A percentile compares a stretch with the other conserved stretches of the same genome.
These are phyloP conservation scores for Geothlypis trichas DNA, from an alignment of 2,113 vertebrate genomes.

Conservation along the genomic window DNA sequence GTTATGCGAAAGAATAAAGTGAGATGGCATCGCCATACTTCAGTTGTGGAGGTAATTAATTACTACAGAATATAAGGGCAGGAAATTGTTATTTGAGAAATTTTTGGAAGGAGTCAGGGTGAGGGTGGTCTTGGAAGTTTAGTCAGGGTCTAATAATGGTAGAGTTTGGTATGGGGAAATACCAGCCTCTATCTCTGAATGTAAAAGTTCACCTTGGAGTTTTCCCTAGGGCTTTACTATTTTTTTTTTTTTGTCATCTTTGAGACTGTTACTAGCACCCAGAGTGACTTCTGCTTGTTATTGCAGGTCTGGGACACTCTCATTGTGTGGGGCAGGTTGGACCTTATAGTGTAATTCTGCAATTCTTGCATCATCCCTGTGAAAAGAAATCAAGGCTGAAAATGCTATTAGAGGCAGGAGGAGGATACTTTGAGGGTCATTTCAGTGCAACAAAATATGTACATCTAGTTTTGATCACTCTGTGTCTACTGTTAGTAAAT, in stretches of 20 bases:
- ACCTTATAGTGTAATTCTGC: background rate
- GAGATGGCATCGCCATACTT: background rate
- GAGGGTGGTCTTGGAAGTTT: background rate
- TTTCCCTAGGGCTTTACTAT: background rate
- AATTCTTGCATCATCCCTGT: background rate
- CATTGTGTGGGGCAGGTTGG: background rate
- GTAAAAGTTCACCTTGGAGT: background rate
- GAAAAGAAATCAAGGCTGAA: background rate
- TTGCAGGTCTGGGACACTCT: background rate
- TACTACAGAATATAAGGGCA: background rate
- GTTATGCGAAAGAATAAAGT: background rate
- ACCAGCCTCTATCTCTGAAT: background rate
- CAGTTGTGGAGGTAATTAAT: background rate
- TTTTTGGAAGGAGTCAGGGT: background rate
- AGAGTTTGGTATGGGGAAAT: background rate
- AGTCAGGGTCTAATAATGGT: background rate
- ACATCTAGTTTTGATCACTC: background rate
- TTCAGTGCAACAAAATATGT: background rate
- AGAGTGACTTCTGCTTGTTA: background rate
- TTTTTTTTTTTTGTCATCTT: background rate
- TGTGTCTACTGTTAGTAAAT: background rate
- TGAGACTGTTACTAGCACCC: fast-evolving
- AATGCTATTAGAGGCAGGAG: background rate
- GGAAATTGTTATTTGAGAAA: background rate
- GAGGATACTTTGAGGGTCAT: background rate